Evolutionary conservation across 2,113 vertebrate species (phyloP).

Genomic region (Pampusana beccarii): DNA sequence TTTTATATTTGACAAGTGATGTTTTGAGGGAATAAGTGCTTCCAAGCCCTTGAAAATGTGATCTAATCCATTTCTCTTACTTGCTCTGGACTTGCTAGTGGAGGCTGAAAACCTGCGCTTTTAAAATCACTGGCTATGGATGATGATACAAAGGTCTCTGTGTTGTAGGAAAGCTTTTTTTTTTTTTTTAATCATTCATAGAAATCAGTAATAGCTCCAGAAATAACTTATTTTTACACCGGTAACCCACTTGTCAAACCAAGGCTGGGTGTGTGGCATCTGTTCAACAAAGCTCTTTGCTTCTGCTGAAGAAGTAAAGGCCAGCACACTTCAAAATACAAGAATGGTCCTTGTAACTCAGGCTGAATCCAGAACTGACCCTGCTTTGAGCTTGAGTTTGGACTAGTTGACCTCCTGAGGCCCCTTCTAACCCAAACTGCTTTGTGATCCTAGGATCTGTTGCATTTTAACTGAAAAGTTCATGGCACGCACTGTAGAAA

Average conservation of each 20-base stretch:
- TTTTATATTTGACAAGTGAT: neutral
- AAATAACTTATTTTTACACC: neutral
- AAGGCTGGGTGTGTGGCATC: neutral
- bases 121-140: fast-evolving
- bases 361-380: neutral
- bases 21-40: neutral
- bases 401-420: neutral
- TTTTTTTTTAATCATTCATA: neutral
- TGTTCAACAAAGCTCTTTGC: neutral
- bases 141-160: neutral
- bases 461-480: neutral
- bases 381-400: neutral
- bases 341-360: neutral
- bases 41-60: neutral
- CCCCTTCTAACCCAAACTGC: neutral
- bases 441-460: neutral
- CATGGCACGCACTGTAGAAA: fast-evolving
- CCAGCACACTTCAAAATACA: neutral
- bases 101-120: neutral
- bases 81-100: neutral
- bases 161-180: neutral
- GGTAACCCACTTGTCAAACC: too few relatives aligned
- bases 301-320: neutral
- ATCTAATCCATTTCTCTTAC: neutral
- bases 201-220: neutral